Evolutionary conservation across 2,113 vertebrate species (phyloP).

Genomic region (Cheirogaleus medius): DNA sequence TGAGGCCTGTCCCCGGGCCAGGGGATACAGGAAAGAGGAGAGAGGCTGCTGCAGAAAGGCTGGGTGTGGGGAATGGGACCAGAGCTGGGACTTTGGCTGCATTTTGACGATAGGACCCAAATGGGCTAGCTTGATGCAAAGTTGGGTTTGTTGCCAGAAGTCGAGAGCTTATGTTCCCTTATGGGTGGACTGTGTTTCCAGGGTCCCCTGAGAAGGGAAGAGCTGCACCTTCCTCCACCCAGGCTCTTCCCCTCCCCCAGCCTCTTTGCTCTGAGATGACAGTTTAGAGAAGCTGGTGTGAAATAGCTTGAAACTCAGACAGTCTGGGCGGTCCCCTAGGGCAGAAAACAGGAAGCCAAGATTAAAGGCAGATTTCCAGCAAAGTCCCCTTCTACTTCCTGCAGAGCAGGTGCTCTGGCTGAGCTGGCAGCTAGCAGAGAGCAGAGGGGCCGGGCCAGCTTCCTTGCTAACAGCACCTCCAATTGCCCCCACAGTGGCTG

Average conservation of each 20-base stretch:
- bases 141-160: not conserved
- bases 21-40: not conserved
- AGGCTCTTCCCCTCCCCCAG: conserved; percentile 7
- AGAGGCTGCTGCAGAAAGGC: not conserved
- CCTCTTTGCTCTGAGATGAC: conserved; percentile 17
- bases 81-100: not conserved
- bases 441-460: not conserved
- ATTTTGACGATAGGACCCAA: not conserved
- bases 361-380: conserved; percentile 78
- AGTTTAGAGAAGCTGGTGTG: conserved; percentile 76
- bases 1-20: not conserved
- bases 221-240: not conserved
- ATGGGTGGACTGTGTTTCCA: not conserved
- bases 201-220: not conserved
- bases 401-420: conserved; percentile 72
- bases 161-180: not conserved
- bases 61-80: not conserved
- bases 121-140: not conserved
- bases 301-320: conserved; percentile 67
- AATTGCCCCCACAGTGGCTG: not conserved
- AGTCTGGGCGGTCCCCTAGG: conserved; percentile 66
- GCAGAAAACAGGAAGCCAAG: conserved; percentile 81
- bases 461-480: not conserved
- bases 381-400: conserved; percentile 74
- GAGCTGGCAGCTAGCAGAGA: conserved; percentile 14